Base-by-base conservation (phyloP, 30 jellyfish, hydroid and myxozoan genomes). In the Turritopsis rubra region DNA sequence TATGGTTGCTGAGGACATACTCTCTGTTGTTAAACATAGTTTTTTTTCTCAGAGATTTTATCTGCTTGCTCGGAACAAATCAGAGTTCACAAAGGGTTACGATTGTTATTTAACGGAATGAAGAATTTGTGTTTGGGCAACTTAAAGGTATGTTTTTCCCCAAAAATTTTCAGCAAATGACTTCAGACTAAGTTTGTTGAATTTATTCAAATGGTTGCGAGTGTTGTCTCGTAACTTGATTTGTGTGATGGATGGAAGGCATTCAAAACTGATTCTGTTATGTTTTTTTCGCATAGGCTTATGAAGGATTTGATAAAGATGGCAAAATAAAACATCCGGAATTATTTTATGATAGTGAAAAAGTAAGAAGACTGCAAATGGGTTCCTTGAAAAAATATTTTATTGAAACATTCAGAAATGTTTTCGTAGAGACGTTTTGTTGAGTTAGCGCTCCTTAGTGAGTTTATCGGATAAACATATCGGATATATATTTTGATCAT, bases 251-350 rank as follows among this genome's bases (percentile, higher is more conserved):
- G 21, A 60, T 23, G 0, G 21, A 60, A 23, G 78, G 24, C 20
- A 78, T 78, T 52, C 23, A 8, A 23, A 29, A 23, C 77, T 23
- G 21, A 41, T 65, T 24, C 18, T 53, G 0, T 53, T n/a, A 18
- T 66, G 28, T 7, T 65, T 20, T 54, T n/a, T 21, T 28, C 17
- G 20, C 30, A 25, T 68, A 83, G 85, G 93, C 95, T 7, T 91
- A 87, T 75, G 97, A 91, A 81, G 97, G 96, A 7, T 91, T 91
- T 81, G 94, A 91, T 21, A 86, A 77, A 65, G 97, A 91, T 20
- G 82, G 86, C 68, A 86, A 86, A 31, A 91, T 91, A 65, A 87
- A 84, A 31, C 88, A 78, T 26, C 97, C 97, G 41, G 83, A 84
- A 31, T 73, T 93, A 1, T 84, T 81, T 41, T 82, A 86, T 75